Base-by-base conservation (phyloP, 2,113 vertebrate genomes). In the Alethe diademata region DNA sequence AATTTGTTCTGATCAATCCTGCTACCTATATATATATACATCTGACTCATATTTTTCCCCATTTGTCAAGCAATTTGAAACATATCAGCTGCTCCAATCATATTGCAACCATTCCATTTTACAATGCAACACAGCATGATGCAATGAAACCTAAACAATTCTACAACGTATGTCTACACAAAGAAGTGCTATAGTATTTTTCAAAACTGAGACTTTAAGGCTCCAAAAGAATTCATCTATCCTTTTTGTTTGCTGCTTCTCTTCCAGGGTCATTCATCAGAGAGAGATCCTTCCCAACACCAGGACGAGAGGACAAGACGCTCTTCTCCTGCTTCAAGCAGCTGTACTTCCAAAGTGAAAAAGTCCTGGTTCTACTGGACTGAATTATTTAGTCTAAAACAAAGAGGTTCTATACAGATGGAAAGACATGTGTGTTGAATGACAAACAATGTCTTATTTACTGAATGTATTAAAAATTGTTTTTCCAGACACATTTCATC, bases 391-490 rank as follows among this genome's bases (percentile, higher is more conserved):
- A 94, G 65, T 76, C 61, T 81, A 74, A 88, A 92, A 95, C 80
- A 96, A 97, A 96, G 88, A 92, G 19, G 11, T 87, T 95, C 76
- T 95, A 78, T 57, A 90, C 48, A 75, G 43, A 93, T 40, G 26
- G 80, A 86, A 90, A 95, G 92, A 80, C 80, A 92, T 14, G 81
- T 70, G 78, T 15, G 17, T 43, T 94, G 86, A 96, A 95, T 93
- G 84, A 94, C 90, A 96, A 93, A 84, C 36, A 36, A 94, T 81
- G 86, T 88, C 75, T 85, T 96, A 93, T 95, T 95, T 96, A 88
- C 86, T 78, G 92, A 88, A 94, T 94, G 57, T 85, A 95, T 95
- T 85, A 94, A 94, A 96, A 95, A 96, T 88, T 96, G 84, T 95
- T 96, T 96, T 96, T 65, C 69, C 60, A 93, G 91, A 96, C 75